A percentile compares a stretch with the other conserved stretches of the same genome.
phyloP scores from a whole-genome alignment of 2,888 invertebrate species.

The Poecilobothrus nobilitatus region DNA sequence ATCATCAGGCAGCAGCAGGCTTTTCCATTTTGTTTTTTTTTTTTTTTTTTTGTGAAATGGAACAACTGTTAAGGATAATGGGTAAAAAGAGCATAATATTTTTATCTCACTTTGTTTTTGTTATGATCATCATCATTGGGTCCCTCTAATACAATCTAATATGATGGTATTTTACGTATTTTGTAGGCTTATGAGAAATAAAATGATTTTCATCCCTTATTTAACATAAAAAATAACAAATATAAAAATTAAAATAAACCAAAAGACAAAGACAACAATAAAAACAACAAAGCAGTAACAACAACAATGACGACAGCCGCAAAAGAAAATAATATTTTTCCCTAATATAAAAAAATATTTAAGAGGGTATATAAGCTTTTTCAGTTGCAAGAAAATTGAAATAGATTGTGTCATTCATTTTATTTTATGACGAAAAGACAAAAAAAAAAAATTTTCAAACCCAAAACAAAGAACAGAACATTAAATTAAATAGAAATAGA shows the following conservation, averaged over 20 bases:
- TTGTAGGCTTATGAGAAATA: neutral
- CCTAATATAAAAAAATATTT: neutral
- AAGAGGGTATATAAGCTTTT: neutral
- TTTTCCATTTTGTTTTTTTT: too few relatives aligned
- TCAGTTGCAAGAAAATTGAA: neutral
- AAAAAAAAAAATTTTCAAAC: neutral
- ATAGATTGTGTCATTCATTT: slow-evolving; percentile 6
- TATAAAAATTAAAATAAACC: neutral
- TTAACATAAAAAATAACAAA: neutral
- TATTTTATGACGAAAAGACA: neutral
- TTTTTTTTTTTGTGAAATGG: too few relatives aligned
- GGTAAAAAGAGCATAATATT: too few relatives aligned
- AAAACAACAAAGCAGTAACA: neutral
- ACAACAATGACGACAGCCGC: neutral
- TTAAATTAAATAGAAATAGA: too few relatives aligned
- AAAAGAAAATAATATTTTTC: neutral
- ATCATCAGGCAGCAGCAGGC: too few relatives aligned
- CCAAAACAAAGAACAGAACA: too few relatives aligned
- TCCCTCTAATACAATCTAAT: too few relatives aligned
- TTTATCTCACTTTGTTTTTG: too few relatives aligned
- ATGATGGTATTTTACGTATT: neutral
- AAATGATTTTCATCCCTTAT: neutral
- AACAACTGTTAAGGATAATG: too few relatives aligned
- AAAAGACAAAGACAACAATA: neutral
- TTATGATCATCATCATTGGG: too few relatives aligned